Percentiles rank a stretch among this genome's conserved stretches.
These are phyloP conservation scores for Epizoanthus scotinus DNA, from an alignment of 92 coral and sea anemone species.

Conservation along the genomic window DNA sequence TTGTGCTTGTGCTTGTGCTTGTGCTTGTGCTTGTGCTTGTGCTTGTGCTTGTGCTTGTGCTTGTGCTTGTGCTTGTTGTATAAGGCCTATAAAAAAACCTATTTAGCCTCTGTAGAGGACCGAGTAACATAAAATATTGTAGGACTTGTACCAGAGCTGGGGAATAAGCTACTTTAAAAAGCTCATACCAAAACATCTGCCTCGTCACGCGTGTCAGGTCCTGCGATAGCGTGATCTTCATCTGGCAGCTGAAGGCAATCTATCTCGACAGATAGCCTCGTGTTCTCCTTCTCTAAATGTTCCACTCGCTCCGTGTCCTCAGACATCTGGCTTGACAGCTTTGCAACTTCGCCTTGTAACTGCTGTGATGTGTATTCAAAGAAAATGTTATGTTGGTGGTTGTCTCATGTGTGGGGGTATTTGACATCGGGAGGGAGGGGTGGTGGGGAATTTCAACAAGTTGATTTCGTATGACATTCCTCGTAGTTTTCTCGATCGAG, in stretches of 20 bases:
- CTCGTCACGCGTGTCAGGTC: background rate
- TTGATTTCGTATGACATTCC: no score
- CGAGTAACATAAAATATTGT: no score
- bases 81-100: no score
- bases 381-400: background rate
- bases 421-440: background rate
- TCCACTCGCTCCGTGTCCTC: conserved; percentile 15
- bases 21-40: no score
- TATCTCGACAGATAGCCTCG: conserved; percentile 10
- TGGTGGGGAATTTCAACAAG: no score
- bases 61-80: no score
- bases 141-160: no score
- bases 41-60: no score
- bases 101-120: no score
- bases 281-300: conserved; percentile 23
- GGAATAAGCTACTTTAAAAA: background rate
- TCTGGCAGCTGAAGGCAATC: conserved; percentile 11
- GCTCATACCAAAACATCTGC: conserved; percentile 12
- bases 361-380: conserved; percentile 9
- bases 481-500: no score
- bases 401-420: background rate
- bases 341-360: background rate
- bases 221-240: background rate
- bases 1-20: no score
- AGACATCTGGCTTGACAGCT: conserved; percentile 8